These are phyloP conservation scores for Urechis unicinctus DNA, from an alignment of 2,888 invertebrate genomes.

Conservation along the genomic window DNA sequence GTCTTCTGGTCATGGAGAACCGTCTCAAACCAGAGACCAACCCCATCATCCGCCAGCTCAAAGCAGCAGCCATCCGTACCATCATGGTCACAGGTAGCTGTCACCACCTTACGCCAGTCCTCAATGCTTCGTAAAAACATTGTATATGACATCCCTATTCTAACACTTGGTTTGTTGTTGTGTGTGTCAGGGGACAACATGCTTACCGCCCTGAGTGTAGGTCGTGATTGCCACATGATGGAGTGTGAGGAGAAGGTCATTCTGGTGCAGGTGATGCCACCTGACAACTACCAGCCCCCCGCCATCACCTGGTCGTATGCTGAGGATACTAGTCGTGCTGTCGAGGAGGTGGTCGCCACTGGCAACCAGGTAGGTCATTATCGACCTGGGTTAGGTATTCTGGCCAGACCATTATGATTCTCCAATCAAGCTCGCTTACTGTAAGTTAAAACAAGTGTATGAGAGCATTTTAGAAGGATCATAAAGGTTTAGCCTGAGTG, in stretches of 20 bases:
- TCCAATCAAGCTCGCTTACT: too few relatives aligned
- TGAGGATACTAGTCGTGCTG: conserved; percentile 9
- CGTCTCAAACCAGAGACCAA: conserved; percentile 82
- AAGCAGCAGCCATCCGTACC: conserved; percentile 75
- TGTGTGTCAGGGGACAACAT: conserved; percentile 59
- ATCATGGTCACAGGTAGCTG: conserved; percentile 98
- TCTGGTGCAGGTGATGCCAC: conserved; percentile 51
- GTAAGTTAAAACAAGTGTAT: too few relatives aligned
- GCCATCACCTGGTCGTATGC: conserved; percentile 19
- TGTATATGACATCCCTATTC: too few relatives aligned
- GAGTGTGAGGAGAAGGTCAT: conserved; percentile 57
- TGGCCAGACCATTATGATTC: too few relatives aligned
- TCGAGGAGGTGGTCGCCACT: not conserved
- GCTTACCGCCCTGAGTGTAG: conserved; percentile 86
- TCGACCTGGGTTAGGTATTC: too few relatives aligned
- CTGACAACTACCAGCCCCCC: conserved; percentile 13
- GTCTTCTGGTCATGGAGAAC: conserved; percentile 91
- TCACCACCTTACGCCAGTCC: too few relatives aligned
- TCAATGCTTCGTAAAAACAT: too few relatives aligned
- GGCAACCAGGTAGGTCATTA: not conserved
- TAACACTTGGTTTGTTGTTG: too few relatives aligned
- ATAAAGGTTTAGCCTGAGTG: too few relatives aligned
- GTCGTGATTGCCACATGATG: conserved; percentile 73
- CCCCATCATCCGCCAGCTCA: conserved; percentile 69
- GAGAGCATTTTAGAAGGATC: too few relatives aligned